phyloP scores from a whole-genome alignment of 1,140 invertebrate species.

The Pseudomyrmex flavicornis region DNA sequence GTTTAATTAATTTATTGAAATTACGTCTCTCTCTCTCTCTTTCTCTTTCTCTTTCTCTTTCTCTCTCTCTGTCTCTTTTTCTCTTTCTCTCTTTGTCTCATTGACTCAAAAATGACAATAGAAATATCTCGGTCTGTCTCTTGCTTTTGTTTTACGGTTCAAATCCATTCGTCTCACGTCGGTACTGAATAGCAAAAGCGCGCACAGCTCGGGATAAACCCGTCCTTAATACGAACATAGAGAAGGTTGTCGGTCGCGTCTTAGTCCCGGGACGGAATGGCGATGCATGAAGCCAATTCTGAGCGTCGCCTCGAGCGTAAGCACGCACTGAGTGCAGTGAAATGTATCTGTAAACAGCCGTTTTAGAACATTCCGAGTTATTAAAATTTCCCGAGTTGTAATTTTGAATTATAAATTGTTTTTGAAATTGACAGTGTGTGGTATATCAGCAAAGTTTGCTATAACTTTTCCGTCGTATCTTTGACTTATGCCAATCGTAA shows the following conservation, averaged over 20 bases:
- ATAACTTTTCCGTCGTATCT: not conserved
- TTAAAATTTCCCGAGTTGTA: not conserved
- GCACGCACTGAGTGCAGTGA: not conserved
- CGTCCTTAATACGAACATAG: constrained; percentile 28
- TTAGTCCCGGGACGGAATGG: constrained; percentile 22
- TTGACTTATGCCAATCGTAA: no score
- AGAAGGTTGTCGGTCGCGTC: constrained; percentile 21
- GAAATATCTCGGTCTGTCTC: not conserved
- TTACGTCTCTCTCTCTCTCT: no score
- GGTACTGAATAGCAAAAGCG: constrained; percentile 19
- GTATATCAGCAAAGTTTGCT: not conserved
- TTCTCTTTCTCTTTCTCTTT: no score
- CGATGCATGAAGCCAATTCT: constrained; percentile 1
- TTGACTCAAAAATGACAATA: constrained; percentile 10
- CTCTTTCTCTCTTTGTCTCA: not conserved
- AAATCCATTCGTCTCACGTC: constrained; percentile 43
- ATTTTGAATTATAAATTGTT: not conserved
- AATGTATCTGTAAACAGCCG: not conserved
- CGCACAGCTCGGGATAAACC: constrained; percentile 14
- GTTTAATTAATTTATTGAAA: not conserved
- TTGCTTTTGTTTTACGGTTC: not conserved
- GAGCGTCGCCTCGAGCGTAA: not conserved
- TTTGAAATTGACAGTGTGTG: not conserved
- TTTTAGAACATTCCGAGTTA: not conserved
- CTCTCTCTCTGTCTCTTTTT: no score